Base-by-base conservation (phyloP, 1,140 invertebrate genomes). In the Coelopa frigida region DNA sequence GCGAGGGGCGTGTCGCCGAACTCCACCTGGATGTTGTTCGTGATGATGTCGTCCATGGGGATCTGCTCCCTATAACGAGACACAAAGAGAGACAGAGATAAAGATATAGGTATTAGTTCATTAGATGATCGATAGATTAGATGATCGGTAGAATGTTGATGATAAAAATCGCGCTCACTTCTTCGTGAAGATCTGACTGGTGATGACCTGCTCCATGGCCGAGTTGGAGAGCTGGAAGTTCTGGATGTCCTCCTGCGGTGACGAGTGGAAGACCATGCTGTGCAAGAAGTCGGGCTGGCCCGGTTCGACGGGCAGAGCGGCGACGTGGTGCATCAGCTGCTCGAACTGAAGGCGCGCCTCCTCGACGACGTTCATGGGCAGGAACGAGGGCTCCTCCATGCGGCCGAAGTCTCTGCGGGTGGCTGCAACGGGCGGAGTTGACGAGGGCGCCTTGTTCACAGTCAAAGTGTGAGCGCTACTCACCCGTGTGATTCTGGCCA, bases 401-500 rank as follows among this genome's bases (percentile, higher is more conserved):
- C 49, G 49, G 1, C 33, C 33, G 1, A 21, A 39, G 37, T 32
- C 29, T 24, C 5, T 49, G 45, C 31, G 49, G 41, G 7, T 51
- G 48, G 15, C 7, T 36, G 6, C 22, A 5, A 32, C 12, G 20
- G 10, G 21, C n/a, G 15, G 29, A 20, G 20, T 6, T 14, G 2
- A 2, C 10, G 10, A 24, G 26, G 26, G 17, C 2, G 2, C 14
- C 14, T 31, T 41, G 2, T 27, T 42, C 6, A 27, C 14, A 22
- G 17, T 23, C 3, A 20, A 42, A 10, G 29, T 14, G 12, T 42
- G 5, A 14, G 22, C n/a, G 14, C 14, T 11, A 39, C 45, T 53
- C 46, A 75, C 76, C 72, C 42, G 75, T 76, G 61, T 79, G 77
- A 53, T 73, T 73, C 36, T 72, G 72, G 3, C 78, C 78, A 4